Conservation (phyloP, 1,140 invertebrate genomes). For the Caenorhabditis briggsae region DNA sequence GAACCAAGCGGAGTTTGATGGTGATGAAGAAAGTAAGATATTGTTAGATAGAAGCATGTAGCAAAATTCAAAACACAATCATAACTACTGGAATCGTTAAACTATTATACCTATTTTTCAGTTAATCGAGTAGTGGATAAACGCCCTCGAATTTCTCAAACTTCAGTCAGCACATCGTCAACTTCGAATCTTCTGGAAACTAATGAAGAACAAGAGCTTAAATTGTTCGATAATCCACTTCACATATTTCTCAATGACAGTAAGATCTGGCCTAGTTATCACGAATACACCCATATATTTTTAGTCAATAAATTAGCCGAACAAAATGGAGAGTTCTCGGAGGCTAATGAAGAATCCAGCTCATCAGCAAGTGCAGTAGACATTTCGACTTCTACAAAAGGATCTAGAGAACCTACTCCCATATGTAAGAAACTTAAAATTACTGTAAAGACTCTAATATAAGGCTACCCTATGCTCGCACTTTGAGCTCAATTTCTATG, state of each 20-base stretch:
- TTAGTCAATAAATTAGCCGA: background rate
- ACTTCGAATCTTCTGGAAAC: background rate
- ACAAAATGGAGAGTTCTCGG: background rate
- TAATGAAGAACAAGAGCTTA: background rate
- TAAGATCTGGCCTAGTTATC: background rate
- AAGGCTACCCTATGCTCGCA: background rate
- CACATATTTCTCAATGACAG: background rate
- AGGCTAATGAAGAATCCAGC: background rate
- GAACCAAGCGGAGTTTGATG: background rate
- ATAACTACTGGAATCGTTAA: background rate
- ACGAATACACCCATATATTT: background rate
- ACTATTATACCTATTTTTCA: background rate
- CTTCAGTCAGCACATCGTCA: background rate
- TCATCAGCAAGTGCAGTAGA: background rate
- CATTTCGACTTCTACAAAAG: background rate
- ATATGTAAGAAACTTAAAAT: background rate
- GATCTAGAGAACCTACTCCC: constrained; percentile 9
- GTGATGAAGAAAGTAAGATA: background rate
- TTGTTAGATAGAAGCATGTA: no score
- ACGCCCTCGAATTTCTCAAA: background rate
- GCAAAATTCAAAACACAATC: no score
- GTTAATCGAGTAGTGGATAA: background rate
- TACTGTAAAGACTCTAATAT: background rate
- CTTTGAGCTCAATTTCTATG: background rate
- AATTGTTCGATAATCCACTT: background rate